Conservation (phyloP, 2,113 vertebrate genomes). For the Coregonus clupeaformis region DNA sequence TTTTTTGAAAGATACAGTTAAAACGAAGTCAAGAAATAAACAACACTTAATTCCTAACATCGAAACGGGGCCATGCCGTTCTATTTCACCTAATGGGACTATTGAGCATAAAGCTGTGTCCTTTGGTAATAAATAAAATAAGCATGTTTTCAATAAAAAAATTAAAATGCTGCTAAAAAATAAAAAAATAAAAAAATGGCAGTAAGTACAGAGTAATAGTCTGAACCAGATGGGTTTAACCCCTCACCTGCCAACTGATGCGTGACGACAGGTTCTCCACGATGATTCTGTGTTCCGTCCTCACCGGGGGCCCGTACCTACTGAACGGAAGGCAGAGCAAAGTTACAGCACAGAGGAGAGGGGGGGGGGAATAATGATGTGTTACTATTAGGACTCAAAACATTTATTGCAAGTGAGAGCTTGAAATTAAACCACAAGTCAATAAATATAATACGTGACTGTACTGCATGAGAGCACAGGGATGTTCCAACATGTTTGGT, state of each 20-base stretch:
- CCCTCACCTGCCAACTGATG: slow-evolving; percentile 91
- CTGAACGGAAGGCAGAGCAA: no score
- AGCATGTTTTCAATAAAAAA: slow-evolving; percentile 19
- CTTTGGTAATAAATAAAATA: slow-evolving; percentile 18
- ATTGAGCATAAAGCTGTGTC: neutral
- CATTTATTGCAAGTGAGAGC: no score
- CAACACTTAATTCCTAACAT: neutral
- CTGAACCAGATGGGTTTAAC: neutral
- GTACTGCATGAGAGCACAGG: no score
- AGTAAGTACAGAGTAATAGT: neutral
- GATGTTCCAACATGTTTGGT: no score
- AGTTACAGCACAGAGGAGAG: neutral
- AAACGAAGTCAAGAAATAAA: slow-evolving; percentile 7
- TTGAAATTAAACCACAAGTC: no score
- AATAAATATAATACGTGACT: no score
- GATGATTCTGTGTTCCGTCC: slow-evolving; percentile 87
- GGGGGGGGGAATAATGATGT: neutral
- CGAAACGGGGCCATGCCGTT: slow-evolving; percentile 14
- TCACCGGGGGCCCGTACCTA: slow-evolving; percentile 86
- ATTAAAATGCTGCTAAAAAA: slow-evolving; percentile 34
- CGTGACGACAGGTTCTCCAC: slow-evolving; percentile 90
- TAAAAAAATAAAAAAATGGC: slow-evolving; percentile 49
- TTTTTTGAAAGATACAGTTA: slow-evolving; percentile 29
- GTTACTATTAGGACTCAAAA: no score
- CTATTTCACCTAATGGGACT: slow-evolving; percentile 33